A percentile compares a stretch with the other conserved stretches of the same genome.
These are phyloP conservation scores for Tupiocoris notatus DNA, from an alignment of 2,888 invertebrate species.

Conservation along the genomic window DNA sequence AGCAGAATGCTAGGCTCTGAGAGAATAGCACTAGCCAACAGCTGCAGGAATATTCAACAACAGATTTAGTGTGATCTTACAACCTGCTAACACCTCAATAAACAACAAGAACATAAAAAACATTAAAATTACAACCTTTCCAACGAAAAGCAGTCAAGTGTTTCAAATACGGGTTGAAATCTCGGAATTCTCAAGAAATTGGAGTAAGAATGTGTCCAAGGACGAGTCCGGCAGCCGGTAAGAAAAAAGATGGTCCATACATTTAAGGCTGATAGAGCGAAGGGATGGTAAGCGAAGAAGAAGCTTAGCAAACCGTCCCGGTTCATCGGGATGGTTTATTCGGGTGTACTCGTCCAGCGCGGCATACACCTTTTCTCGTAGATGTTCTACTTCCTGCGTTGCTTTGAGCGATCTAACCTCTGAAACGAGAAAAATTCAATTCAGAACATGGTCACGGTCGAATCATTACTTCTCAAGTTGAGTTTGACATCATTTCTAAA, in stretches of 20 bases:
- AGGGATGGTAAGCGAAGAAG: slow-evolving; percentile 84
- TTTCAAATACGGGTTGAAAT: slow-evolving; percentile 13
- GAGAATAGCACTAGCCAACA: no score
- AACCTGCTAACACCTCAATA: neutral
- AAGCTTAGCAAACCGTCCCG: slow-evolving; percentile 92
- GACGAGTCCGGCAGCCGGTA: slow-evolving; percentile 86
- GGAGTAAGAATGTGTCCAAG: slow-evolving; percentile 79
- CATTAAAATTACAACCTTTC: neutral
- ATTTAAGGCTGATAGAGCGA: slow-evolving; percentile 88
- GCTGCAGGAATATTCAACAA: no score
- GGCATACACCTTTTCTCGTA: slow-evolving; percentile 93
- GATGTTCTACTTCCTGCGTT: slow-evolving; percentile 74
- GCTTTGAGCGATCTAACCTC: slow-evolving; percentile 88
- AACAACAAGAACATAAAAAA: neutral
- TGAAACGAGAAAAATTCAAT: slow-evolving; percentile 53
- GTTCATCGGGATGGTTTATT: slow-evolving; percentile 81
- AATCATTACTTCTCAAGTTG: no score
- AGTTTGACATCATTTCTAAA: no score
- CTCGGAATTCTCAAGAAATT: slow-evolving; percentile 65
- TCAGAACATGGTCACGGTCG: neutral
- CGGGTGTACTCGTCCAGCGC: slow-evolving; percentile 94
- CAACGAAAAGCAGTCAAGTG: neutral
- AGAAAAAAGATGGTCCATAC: slow-evolving; percentile 92
- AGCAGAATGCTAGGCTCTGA: no score
- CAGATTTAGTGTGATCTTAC: no score